A percentile compares a stretch with the other conserved stretches of the same genome.
These are phyloP conservation scores for Sebastiscus tertius DNA, from an alignment of 2,797 vertebrate genomes.

Conservation along the genomic window DNA sequence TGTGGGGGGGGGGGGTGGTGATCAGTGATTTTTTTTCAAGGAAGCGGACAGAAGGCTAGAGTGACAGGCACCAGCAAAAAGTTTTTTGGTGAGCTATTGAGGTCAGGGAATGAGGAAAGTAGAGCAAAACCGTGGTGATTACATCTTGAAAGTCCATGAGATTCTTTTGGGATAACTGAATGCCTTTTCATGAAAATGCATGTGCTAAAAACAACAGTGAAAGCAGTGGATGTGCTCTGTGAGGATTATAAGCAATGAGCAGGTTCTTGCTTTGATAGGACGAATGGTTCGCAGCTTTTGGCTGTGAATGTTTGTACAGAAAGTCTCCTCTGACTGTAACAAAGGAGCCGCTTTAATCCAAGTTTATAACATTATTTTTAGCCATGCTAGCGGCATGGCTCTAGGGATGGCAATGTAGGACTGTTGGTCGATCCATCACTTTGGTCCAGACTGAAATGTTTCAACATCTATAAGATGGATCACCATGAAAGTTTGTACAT, in stretches of 20 bases:
- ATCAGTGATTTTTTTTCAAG: slow-evolving; percentile 2
- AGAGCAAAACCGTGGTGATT: slow-evolving; percentile 69
- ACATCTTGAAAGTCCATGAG: slow-evolving; percentile 63
- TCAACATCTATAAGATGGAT: neutral
- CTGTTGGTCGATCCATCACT: neutral
- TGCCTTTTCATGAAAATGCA: slow-evolving; percentile 45
- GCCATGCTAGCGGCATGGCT: neutral
- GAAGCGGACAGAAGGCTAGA: slow-evolving; percentile 20
- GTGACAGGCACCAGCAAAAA: slow-evolving; percentile 35
- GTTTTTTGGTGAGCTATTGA: slow-evolving; percentile 59
- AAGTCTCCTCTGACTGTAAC: neutral
- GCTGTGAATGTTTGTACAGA: neutral
- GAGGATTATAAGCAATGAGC: neutral
- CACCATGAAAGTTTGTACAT: neutral
- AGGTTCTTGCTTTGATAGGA: slow-evolving; percentile 10
- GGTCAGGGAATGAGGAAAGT: slow-evolving; percentile 75
- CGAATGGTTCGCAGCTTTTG: neutral
- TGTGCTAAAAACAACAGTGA: slow-evolving; percentile 34
- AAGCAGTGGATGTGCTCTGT: neutral
- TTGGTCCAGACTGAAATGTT: neutral
- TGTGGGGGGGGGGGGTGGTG: neutral
- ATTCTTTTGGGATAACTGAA: slow-evolving; percentile 47
- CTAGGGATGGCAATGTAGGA: neutral
- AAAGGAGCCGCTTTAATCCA: slow-evolving; percentile 11
- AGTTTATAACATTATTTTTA: neutral